Evolutionary conservation across 2,113 vertebrate species (phyloP).

Genomic region (Empidonax traillii): DNA sequence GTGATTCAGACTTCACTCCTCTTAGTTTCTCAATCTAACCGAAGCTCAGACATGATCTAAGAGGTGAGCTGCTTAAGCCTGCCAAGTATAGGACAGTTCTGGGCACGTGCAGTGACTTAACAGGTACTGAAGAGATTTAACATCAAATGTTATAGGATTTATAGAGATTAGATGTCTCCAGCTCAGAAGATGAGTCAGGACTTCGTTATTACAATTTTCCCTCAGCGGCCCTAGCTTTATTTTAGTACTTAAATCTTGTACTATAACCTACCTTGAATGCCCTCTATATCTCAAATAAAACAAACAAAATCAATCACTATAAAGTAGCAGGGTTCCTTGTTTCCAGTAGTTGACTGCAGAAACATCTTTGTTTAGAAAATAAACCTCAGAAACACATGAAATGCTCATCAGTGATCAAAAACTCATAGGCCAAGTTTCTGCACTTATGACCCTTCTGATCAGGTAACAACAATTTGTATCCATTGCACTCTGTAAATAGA

Average conservation of each 20-base stretch:
- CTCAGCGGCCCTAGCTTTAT: background rate
- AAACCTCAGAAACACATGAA: background rate
- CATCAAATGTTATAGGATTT: constrained; percentile 45
- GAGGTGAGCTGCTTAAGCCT: constrained; percentile 2
- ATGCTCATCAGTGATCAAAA: background rate
- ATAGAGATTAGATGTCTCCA: constrained; percentile 56
- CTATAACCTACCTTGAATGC: background rate
- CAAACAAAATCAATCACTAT: background rate
- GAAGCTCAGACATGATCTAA: constrained; percentile 60
- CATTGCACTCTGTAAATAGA: background rate
- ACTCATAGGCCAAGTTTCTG: background rate
- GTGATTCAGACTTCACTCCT: constrained; percentile 42
- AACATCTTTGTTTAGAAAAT: background rate
- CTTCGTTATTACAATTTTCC: background rate
- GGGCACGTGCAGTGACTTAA: constrained; percentile 61
- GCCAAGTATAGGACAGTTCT: constrained; percentile 48
- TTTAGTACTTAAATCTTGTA: background rate
- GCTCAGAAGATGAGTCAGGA: constrained; percentile 44
- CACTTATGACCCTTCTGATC: background rate
- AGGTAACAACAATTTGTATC: background rate
- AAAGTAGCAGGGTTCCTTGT: background rate
- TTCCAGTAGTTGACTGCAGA: background rate
- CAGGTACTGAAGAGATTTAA: constrained; percentile 56
- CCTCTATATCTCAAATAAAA: background rate
- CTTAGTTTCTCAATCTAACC: constrained; percentile 48